Percentiles rank a stretch among this genome's conserved stretches.
Conservation (phyloP, 2,797 vertebrate genomes). For the Cryptoblepharus egeriae region DNA sequence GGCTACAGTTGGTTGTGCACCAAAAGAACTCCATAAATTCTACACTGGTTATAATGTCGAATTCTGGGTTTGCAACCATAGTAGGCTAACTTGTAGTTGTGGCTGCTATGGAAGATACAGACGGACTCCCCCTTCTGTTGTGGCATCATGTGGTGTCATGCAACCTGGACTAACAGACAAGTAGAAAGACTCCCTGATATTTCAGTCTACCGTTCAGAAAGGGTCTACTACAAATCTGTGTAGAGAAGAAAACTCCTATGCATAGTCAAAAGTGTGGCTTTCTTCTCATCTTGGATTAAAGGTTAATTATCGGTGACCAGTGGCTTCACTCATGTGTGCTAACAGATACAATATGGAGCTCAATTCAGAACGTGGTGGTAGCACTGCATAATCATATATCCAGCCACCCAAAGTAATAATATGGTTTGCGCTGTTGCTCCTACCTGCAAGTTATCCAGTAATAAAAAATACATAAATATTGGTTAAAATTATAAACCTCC, state of each 20-base stretch:
- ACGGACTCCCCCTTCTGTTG: background rate
- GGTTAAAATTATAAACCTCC: too few species aligned
- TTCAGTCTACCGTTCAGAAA: background rate
- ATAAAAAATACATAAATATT: background rate
- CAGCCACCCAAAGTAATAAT: conserved; percentile 42
- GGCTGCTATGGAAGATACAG: conserved; percentile 7
- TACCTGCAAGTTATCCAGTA: conserved; percentile 32
- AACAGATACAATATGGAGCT: background rate
- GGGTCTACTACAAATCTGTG: too few species aligned
- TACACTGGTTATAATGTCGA: background rate
- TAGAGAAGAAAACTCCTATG: background rate
- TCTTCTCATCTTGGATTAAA: conserved; percentile 33
- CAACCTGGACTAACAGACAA: background rate
- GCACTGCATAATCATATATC: conserved; percentile 33
- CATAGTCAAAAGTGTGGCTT: conserved; percentile 30
- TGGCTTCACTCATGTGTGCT: rapidly evolving
- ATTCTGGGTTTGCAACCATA: conserved; percentile 18
- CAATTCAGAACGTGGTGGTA: conserved; percentile 55
- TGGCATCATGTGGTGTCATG: background rate
- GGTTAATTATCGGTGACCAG: conserved; percentile 37
- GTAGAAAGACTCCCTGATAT: rapidly evolving
- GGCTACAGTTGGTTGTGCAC: background rate
- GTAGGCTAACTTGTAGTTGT: conserved; percentile 12
- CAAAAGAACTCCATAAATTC: conserved; percentile 22
- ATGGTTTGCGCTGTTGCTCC: conserved; percentile 25